These are phyloP conservation scores for Schizopygopsis pylzovi DNA, from an alignment of 2,797 vertebrate species.

Conservation along the genomic window DNA sequence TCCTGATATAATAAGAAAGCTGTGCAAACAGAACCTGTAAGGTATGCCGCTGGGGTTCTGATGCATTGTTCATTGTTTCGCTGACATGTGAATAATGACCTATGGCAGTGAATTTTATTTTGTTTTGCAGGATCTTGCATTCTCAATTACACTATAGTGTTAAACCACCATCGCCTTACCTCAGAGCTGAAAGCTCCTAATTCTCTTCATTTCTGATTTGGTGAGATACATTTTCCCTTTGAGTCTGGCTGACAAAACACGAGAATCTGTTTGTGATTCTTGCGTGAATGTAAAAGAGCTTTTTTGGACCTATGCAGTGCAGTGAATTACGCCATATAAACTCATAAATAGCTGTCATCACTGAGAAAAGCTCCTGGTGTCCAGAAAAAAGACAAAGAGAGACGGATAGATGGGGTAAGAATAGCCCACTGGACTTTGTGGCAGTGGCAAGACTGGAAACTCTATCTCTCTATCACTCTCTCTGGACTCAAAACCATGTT, in stretches of 20 bases:
- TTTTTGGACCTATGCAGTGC: background rate
- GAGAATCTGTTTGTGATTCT: slow-evolving; percentile 18
- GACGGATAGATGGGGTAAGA: slow-evolving; percentile 16
- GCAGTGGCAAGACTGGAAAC: slow-evolving; percentile 11
- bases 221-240: background rate
- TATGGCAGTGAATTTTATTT: slow-evolving; percentile 51
- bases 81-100: slow-evolving; percentile 55
- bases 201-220: background rate
- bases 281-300: background rate
- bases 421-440: slow-evolving; percentile 34
- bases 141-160: slow-evolving; percentile 21
- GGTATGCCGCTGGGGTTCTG: slow-evolving; percentile 49
- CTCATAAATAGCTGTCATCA: slow-evolving; percentile 44
- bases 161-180: slow-evolving; percentile 25
- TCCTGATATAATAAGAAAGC: slow-evolving; percentile 40
- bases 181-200: background rate
- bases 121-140: slow-evolving; percentile 50
- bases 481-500: slow-evolving; percentile 20
- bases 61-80: slow-evolving; percentile 64
- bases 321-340: slow-evolving; percentile 11
- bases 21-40: slow-evolving; percentile 24
- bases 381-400: slow-evolving; percentile 19
- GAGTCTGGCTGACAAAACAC: background rate
- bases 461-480: slow-evolving; percentile 19
- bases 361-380: slow-evolving; percentile 5